Percentiles rank a stretch among this genome's conserved stretches.
phyloP scores from a whole-genome alignment of 2,797 vertebrate genomes.

The Sparidentex hasta region DNA sequence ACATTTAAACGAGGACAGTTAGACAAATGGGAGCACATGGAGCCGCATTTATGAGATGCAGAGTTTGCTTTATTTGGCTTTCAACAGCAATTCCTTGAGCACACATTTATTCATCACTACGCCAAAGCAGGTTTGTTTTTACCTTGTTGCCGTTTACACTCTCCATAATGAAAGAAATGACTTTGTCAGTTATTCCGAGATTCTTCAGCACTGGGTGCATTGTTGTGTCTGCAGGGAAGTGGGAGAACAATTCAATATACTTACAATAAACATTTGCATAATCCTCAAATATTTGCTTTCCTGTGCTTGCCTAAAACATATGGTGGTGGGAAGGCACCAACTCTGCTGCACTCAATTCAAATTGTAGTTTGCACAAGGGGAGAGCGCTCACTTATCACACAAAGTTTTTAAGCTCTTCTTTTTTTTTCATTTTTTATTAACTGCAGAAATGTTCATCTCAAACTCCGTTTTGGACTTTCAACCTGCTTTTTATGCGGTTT shows the following conservation, averaged over 20 bases:
- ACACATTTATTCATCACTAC: conserved; percentile 32
- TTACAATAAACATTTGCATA: conserved; percentile 63
- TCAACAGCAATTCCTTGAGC: conserved; percentile 18
- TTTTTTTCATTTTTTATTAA: conserved; percentile 11
- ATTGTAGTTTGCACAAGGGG: conserved; percentile 27
- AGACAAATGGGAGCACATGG: conserved; percentile 26
- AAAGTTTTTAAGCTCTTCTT: conserved; percentile 36
- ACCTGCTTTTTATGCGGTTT: neutral
- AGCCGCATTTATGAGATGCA: conserved; percentile 4
- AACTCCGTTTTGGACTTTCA: conserved; percentile 3
- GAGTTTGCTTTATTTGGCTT: conserved; percentile 42
- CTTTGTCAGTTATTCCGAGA: conserved; percentile 87
- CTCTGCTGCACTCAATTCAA: conserved; percentile 28
- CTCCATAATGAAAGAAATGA: conserved; percentile 86
- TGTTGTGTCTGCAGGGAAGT: conserved; percentile 86
- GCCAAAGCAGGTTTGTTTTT: conserved; percentile 63
- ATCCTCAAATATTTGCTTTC: conserved; percentile 52
- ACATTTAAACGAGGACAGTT: conserved; percentile 40
- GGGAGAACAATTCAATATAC: conserved; percentile 48
- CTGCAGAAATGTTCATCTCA: neutral
- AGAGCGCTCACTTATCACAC: conserved; percentile 20
- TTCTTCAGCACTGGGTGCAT: conserved; percentile 92
- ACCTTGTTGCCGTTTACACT: conserved; percentile 90
- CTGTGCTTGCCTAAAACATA: conserved; percentile 53
- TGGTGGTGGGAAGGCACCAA: conserved; percentile 47